Percentiles rank a stretch among this genome's conserved stretches.
Conservation (phyloP, 2,888 invertebrate species). For the Dusona sp. region DNA sequence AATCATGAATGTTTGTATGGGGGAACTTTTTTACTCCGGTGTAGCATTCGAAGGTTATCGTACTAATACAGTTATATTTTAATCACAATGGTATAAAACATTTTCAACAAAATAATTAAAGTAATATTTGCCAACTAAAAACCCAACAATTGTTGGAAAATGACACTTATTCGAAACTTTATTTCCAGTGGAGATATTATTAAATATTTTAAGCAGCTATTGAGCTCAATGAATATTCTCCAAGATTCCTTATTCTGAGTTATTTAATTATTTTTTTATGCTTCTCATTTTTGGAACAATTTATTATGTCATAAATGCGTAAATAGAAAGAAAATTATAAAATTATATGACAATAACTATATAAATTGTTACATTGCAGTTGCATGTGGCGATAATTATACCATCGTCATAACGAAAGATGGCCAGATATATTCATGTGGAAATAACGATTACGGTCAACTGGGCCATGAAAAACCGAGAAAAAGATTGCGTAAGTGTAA, state of each 20-base stretch:
- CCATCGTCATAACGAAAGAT: constrained; percentile 90
- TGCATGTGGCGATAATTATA: constrained; percentile 94
- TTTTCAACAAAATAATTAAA: neutral
- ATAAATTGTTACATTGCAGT: constrained; percentile 84
- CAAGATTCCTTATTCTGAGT: neutral
- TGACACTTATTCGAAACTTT: too few species aligned
- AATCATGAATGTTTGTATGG: too few species aligned
- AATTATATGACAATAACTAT: neutral
- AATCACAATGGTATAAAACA: neutral
- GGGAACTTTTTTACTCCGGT: too few species aligned
- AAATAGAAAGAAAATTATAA: neutral
- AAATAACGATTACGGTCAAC: constrained; percentile 95
- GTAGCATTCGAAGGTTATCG: too few species aligned
- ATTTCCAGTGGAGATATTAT: too few species aligned
- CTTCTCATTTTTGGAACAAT: neutral
- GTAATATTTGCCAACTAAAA: neutral
- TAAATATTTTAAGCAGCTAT: too few species aligned
- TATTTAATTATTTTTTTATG: neutral
- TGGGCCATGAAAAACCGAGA: constrained; percentile 90
- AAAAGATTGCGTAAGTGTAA: constrained; percentile 89
- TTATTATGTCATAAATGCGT: neutral
- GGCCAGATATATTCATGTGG: constrained; percentile 97
- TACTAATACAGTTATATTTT: too few species aligned
- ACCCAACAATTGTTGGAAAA: neutral
- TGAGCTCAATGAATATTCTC: neutral